These are phyloP conservation scores for Electrona antarctica DNA, from an alignment of 2,113 vertebrate genomes.

Conservation along the genomic window DNA sequence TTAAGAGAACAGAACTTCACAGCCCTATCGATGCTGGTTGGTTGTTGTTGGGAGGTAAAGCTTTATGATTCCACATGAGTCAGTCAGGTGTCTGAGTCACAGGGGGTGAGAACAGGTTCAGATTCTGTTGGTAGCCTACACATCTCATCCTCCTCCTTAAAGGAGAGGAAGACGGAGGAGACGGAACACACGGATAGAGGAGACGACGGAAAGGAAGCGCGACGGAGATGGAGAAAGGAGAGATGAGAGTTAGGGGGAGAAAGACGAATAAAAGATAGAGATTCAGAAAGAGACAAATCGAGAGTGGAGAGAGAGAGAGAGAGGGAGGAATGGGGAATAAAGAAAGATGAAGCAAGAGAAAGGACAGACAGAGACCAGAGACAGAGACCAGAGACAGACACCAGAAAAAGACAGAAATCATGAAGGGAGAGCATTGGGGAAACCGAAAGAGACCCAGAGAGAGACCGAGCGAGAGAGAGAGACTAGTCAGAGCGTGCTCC, in stretches of 20 bases:
- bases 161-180: slow-evolving; percentile 12
- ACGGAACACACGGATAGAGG: neutral
- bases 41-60: slow-evolving; percentile 22
- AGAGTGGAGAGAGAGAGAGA: neutral
- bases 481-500: slow-evolving; percentile 69
- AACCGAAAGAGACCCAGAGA: neutral
- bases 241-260: slow-evolving; percentile 2
- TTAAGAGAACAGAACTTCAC: neutral
- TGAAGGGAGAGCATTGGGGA: neutral
- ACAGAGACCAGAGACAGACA: slow-evolving; percentile 18
- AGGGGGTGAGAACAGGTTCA: slow-evolving; percentile 34
- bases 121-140: slow-evolving; percentile 24
- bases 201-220: too few species aligned
- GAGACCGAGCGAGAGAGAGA: slow-evolving; percentile 25
- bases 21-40: neutral
- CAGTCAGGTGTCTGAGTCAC: slow-evolving; percentile 38
- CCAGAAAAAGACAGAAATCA: neutral
- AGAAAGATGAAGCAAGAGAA: slow-evolving; percentile 38
- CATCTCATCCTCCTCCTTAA: slow-evolving; percentile 20
- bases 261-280: too few species aligned
- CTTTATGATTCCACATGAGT: slow-evolving; percentile 21
- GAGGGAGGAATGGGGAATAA: slow-evolving; percentile 23
- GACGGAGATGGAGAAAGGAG: neutral
- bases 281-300: slow-evolving; percentile 29
- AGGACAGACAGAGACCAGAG: slow-evolving; percentile 6